These are phyloP conservation scores for Loripinus fragilis DNA, from an alignment of 2,888 invertebrate species.

Conservation along the genomic window DNA sequence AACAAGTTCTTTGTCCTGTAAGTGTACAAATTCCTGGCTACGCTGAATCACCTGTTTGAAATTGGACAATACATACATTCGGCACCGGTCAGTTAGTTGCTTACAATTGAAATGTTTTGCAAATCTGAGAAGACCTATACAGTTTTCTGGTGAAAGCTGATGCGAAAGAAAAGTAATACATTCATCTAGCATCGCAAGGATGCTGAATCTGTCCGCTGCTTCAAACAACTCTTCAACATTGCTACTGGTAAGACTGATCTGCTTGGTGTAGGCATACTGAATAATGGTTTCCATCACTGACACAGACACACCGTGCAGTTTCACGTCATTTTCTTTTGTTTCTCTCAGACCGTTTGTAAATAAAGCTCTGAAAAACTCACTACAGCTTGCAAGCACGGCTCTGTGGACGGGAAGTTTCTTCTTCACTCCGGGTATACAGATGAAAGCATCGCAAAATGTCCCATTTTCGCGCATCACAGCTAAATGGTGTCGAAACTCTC, in stretches of 20 bases:
- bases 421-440: conserved; percentile 90
- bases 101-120: conserved; percentile 90
- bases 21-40: conserved; percentile 80
- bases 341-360: conserved; percentile 91
- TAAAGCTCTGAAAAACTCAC: conserved; percentile 94
- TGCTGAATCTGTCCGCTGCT: conserved; percentile 89
- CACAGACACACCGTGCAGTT: conserved; percentile 66
- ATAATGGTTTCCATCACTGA: conserved; percentile 67
- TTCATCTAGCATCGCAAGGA: conserved; percentile 90
- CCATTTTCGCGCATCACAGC: conserved; percentile 85
- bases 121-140: conserved; percentile 93
- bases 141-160: conserved; percentile 90
- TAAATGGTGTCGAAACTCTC: conserved; percentile 47
- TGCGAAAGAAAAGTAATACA: conserved; percentile 91
- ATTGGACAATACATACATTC: conserved; percentile 87
- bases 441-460: conserved; percentile 87
- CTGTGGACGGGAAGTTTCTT: conserved; percentile 91
- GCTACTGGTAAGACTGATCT: conserved; percentile 87
- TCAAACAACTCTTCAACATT: conserved; percentile 89
- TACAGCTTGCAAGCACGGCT: conserved; percentile 87
- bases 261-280: conserved; percentile 90
- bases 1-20: conserved; percentile 83
- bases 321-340: conserved; percentile 59
- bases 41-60: conserved; percentile 68
- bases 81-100: conserved; percentile 89